Base-by-base conservation (phyloP, 2,113 vertebrate genomes). In the Lepus europaeus region DNA sequence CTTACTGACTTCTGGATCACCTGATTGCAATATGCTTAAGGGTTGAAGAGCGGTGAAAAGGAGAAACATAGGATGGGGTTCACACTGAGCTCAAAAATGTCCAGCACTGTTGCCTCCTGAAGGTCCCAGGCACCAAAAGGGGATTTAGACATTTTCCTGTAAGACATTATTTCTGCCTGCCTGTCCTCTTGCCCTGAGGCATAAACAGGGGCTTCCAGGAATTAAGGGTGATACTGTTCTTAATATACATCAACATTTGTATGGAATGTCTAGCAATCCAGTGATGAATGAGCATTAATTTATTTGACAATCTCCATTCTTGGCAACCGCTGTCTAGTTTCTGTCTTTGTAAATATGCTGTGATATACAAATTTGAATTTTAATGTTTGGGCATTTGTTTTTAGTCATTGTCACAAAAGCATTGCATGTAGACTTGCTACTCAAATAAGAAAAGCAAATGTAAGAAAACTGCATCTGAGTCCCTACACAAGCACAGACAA, bases 301-400 rank as follows among this genome's bases (percentile, higher is more conserved):
- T 91, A 59, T 61, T 79, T 91, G 56, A 88, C 33, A 36, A 84
- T 83, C 45, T 89, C 76, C 59, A 78, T 89, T 85, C 31, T 84
- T 84, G 36, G 72, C 16, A 9, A 73, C 11, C 22, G 8, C 61
- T 51, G 25, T 68, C 19, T 79, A 84, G 20, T 88, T 96, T 96
- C 29, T 68, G 11, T 61, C 68, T 25, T 79, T 91, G 80, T 66
- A 66, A 91, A 51, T 68, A 49, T 79, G 25, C 70, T 94, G 49
- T 91, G 59, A 61, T 88, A 16, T 36, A 73, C 31, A 39, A 31
- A 45, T 56, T 88, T 94, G 64, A 78, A 83, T 56, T 68, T 80
- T 74, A 87, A 51, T 51, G 69, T 89, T 91, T 84, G 23, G 49
- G 79, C 53, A 73, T 64, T 63, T 76, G 63, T 82, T 56, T 96